phyloP scores from a whole-genome alignment of 2,113 vertebrate species.

The Pangasianodon hypophthalmus region DNA sequence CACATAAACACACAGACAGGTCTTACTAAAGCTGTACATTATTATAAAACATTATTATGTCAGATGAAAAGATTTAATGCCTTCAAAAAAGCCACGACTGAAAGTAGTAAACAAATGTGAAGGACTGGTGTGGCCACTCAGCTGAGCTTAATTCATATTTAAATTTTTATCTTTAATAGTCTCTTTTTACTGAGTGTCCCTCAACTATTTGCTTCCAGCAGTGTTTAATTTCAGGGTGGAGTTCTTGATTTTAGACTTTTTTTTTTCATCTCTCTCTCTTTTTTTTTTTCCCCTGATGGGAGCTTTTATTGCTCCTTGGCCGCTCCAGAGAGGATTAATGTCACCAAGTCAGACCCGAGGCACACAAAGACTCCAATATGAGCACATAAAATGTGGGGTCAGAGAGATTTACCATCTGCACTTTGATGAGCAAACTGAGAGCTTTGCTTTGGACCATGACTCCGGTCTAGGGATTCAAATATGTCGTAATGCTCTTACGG shows the following conservation, averaged over 20 bases:
- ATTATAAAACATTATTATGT: conserved; percentile 47
- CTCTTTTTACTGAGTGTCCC: conserved; percentile 53
- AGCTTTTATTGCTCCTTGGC: conserved; percentile 50
- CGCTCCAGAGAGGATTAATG: conserved; percentile 47
- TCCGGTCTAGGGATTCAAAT: background rate
- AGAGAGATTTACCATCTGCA: conserved; percentile 48
- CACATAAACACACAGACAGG: background rate
- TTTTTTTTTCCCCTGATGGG: conserved; percentile 22
- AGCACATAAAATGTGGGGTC: conserved; percentile 48
- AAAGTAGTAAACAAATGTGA: background rate
- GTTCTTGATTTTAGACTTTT: conserved; percentile 39
- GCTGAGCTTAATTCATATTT: conserved; percentile 68
- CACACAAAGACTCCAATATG: conserved; percentile 46
- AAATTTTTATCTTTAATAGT: conserved; percentile 69
- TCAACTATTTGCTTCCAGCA: conserved; percentile 58
- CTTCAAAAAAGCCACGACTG: conserved; percentile 53
- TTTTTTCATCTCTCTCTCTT: conserved; percentile 48
- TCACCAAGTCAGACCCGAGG: conserved; percentile 35
- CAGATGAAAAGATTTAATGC: conserved; percentile 38
- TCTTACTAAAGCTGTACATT: conserved; percentile 48
- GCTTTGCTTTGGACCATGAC: conserved; percentile 12
- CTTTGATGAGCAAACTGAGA: conserved; percentile 32
- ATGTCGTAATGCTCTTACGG: background rate
- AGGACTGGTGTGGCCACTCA: background rate
- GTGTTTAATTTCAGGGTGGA: conserved; percentile 59